Evolutionary conservation across 2,888 invertebrate genomes (phyloP).

Genomic region (Rhingia rostrata): DNA sequence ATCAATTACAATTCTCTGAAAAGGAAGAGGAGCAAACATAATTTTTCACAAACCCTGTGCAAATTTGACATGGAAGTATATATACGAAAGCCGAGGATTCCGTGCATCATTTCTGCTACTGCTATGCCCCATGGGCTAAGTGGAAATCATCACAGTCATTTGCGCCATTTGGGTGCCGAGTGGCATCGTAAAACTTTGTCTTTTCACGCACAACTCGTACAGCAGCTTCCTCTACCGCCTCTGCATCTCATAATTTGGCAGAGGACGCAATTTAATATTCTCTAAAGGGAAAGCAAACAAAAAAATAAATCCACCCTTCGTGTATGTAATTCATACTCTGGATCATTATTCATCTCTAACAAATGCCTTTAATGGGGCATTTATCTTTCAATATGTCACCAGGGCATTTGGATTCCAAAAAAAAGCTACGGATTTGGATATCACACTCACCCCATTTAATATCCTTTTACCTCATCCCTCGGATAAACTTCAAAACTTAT

Average conservation of each 20-base stretch:
- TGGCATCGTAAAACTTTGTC: constrained; percentile 72
- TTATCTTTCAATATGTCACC: constrained; percentile 73
- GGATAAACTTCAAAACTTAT: constrained; percentile 47
- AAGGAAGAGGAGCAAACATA: constrained; percentile 51
- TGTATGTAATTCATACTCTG: constrained; percentile 51
- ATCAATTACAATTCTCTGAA: constrained; percentile 66
- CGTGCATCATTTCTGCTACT: neutral
- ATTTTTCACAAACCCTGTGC: constrained; percentile 22
- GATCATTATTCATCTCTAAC: constrained; percentile 71
- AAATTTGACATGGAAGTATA: constrained; percentile 16
- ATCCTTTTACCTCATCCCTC: constrained; percentile 5
- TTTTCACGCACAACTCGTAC: constrained; percentile 68
- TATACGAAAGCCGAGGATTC: constrained; percentile 17
- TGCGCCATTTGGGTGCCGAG: constrained; percentile 70
- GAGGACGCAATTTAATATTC: constrained; percentile 66
- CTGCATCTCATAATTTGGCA: constrained; percentile 7
- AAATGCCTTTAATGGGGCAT: constrained; percentile 73
- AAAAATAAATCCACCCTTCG: neutral
- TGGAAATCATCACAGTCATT: constrained; percentile 72
- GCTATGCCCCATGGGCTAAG: constrained; percentile 47
- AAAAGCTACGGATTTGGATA: constrained; percentile 51
- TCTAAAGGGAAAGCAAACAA: constrained; percentile 21
- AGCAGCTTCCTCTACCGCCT: neutral
- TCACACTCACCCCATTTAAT: constrained; percentile 17
- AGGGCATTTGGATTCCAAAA: constrained; percentile 40